Evolutionary conservation across 2,113 vertebrate species (phyloP).

Genomic region (Dryoscopus gambensis): DNA sequence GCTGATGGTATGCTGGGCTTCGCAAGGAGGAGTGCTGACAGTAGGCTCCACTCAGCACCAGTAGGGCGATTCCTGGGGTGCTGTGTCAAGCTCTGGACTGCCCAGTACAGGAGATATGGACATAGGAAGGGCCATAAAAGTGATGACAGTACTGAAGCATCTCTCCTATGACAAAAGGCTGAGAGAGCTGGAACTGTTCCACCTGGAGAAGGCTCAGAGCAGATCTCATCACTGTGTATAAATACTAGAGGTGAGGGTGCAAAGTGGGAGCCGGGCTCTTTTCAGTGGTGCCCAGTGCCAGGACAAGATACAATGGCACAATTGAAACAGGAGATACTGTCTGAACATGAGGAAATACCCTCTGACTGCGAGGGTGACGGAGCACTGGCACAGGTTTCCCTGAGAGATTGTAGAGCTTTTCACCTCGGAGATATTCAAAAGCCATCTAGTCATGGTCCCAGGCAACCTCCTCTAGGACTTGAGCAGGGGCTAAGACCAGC

Average conservation of each 20-base stretch:
- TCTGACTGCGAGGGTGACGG: not conserved
- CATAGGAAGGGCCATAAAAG: not conserved
- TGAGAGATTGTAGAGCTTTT: not conserved
- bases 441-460: not conserved
- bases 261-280: not conserved
- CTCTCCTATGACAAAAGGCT: not conserved
- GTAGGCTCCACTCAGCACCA: not conserved
- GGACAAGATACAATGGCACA: not conserved
- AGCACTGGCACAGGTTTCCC: not conserved
- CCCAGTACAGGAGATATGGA: not conserved
- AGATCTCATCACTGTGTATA: no score
- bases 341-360: not conserved
- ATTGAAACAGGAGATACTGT: not conserved
- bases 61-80: not conserved
- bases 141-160: not conserved
- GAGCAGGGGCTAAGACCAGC: not conserved
- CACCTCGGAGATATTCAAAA: not conserved
- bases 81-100: not conserved
- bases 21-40: not conserved
- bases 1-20: not conserved
- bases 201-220: not conserved
- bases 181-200: not conserved
- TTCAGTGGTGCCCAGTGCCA: not conserved
- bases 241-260: not conserved
- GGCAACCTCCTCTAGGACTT: not conserved